Evolutionary conservation across 2,888 invertebrate species (phyloP).

Genomic region (Drosophila austrosaltans): DNA sequence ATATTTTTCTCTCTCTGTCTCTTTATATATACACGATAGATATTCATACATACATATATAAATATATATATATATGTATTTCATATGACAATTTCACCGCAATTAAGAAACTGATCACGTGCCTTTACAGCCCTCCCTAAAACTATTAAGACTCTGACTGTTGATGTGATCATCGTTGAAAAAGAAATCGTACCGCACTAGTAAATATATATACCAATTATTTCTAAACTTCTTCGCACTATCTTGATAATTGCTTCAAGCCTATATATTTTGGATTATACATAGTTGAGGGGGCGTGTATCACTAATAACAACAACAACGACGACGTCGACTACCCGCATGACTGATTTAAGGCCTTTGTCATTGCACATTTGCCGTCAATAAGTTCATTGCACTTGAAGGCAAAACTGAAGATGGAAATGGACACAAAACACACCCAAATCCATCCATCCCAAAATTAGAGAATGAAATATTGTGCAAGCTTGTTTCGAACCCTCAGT

Average conservation of each 20-base stretch:
- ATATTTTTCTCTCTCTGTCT: constrained; percentile 11
- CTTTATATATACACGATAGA: not conserved
- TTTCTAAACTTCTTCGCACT: constrained; percentile 40
- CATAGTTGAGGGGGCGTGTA: constrained; percentile 58
- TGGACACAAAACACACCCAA: constrained; percentile 1
- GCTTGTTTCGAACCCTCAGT: not conserved
- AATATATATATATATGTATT: constrained; percentile 5
- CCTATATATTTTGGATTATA: constrained; percentile 61
- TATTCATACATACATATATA: not conserved
- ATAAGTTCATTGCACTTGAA: constrained; percentile 22
- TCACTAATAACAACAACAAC: not conserved
- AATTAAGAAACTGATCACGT: constrained; percentile 57
- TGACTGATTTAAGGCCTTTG: constrained; percentile 35
- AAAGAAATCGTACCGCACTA: constrained; percentile 3
- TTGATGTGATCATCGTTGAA: constrained; percentile 16
- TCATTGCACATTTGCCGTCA: constrained; percentile 16
- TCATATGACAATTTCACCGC: constrained; percentile 41
- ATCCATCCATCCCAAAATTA: not conserved
- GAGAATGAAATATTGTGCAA: constrained; percentile 25
- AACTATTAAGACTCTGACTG: not conserved
- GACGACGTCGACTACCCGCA: constrained; percentile 31
- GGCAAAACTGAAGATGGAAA: constrained; percentile 4
- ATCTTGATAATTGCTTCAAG: constrained; percentile 56
- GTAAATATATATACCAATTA: not conserved
- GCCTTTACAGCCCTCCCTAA: constrained; percentile 18